Evolutionary conservation across 2,797 vertebrate genomes (phyloP), one percentile per base, ranked within the genome.

Genomic region (Graptemys geographica): DNA sequence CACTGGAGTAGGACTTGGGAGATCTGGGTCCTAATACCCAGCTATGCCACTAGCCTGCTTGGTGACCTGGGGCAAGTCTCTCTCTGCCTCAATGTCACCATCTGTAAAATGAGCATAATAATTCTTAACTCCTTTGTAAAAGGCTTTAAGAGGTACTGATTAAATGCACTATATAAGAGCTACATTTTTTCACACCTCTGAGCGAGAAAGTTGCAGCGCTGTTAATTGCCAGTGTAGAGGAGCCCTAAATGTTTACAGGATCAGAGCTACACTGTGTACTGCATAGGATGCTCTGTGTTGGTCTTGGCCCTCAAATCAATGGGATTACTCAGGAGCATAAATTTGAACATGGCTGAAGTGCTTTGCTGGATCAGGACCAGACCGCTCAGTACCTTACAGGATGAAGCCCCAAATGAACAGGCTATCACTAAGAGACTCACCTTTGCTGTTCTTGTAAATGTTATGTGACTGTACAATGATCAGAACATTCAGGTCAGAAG

Each of bases 401-500:
- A 83, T 49, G 57, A 89, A 95, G 82, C 0, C 1, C 31, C 76
- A 86, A 84, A 21, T 0, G 1, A 0, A 85, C 41, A 92, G 44
- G 80, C 85, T 41, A 3, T 18, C n/a, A 11, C 2, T 9, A 90
- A 92, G 56, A 53, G 55, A 8, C 23, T 19, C 3, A 0, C 76
- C 7, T n/a, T 92, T 37, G 21, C 53, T 89, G 18, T 37, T 92
- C 95, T 89, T 87, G 85, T 51, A 92, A 81, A 88, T 23, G 33
- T 0, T 0, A 76, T 10, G 31, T n/a, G 69, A 11, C 47, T 55
- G 44, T 0, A 1, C 11, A 5, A 21, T 53, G 10, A 47, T 0
- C 10, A 92, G 33, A 31, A 8, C 25, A 37, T 52, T 93, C n/a
- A 47, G 95, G 51, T 80, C 82, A 62, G 12, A 19, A 33, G 57